These are phyloP conservation scores for Brachionus plicatilis DNA, from an alignment of 1,140 invertebrate species.

Conservation along the genomic window DNA sequence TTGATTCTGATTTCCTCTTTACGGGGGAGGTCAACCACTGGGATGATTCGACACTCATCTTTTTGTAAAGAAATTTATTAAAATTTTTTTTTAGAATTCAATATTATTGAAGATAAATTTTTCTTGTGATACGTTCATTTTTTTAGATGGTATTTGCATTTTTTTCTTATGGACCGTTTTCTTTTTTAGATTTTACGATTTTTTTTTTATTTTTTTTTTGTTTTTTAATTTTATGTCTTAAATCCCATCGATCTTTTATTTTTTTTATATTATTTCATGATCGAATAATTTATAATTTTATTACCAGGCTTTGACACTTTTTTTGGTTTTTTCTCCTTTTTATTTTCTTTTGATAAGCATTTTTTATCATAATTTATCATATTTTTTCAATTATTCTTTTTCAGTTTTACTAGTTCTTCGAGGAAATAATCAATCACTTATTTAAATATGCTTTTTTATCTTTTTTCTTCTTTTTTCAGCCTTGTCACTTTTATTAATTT, in stretches of 20 bases:
- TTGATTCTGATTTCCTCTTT: not conserved
- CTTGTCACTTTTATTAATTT: no score
- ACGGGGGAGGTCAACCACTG: not conserved
- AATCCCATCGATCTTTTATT: no score
- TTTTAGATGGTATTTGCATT: no score
- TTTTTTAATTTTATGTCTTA: no score
- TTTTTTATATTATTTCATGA: no score
- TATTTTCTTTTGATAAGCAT: not conserved
- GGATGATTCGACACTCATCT: not conserved
- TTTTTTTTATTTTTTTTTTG: no score
- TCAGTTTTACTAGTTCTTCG: not conserved
- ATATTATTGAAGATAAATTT: no score
- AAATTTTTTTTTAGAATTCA: no score
- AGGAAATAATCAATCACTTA: not conserved
- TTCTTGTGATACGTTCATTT: no score
- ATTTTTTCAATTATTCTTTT: not conserved
- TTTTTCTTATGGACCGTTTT: no score
- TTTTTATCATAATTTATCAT: not conserved
- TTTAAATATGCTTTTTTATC: constrained; percentile 1
- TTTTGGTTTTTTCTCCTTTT: not conserved
- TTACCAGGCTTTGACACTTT: not conserved
- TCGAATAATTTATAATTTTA: not conserved
- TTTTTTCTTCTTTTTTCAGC: not conserved
- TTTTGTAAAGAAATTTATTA: not conserved
- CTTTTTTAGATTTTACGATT: no score